Evolutionary conservation across 2,113 vertebrate genomes (phyloP).

Genomic region (Buteo buteo): DNA sequence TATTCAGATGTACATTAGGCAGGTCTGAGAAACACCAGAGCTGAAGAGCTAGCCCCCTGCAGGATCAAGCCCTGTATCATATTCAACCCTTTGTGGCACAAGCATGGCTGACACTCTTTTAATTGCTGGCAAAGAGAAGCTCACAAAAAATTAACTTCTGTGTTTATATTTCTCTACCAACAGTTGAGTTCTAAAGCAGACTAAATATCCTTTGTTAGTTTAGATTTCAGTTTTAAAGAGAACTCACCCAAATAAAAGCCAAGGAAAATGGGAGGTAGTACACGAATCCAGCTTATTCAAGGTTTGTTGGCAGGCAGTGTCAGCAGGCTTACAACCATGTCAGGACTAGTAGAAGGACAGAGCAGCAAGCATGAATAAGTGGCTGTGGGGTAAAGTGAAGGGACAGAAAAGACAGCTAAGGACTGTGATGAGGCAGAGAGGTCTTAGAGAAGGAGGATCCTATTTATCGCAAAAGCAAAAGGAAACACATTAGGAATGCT

Average conservation of each 20-base stretch:
- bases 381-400: not conserved
- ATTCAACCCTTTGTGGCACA: not conserved
- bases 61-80: not conserved
- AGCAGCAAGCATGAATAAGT: not conserved
- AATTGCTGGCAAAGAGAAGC: not conserved
- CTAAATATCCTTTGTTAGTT: constrained; percentile 43
- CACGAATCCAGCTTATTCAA: constrained; percentile 3
- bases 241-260: constrained; percentile 17
- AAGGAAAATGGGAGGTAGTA: not conserved
- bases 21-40: not conserved
- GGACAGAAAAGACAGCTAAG: not conserved
- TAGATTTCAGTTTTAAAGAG: constrained; percentile 36
- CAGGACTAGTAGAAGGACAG: not conserved
- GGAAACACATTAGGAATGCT: not conserved
- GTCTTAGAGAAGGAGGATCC: not conserved
- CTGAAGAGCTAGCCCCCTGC: not conserved
- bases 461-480: not conserved
- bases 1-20: not conserved
- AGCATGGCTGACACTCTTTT: not conserved
- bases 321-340: not conserved
- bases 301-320: not conserved
- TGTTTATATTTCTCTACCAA: constrained; percentile 35
- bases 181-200: not conserved
- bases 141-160: not conserved
- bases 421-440: not conserved